phyloP scores from a whole-genome alignment of 2,888 invertebrate genomes.

The Alcis repandata region DNA sequence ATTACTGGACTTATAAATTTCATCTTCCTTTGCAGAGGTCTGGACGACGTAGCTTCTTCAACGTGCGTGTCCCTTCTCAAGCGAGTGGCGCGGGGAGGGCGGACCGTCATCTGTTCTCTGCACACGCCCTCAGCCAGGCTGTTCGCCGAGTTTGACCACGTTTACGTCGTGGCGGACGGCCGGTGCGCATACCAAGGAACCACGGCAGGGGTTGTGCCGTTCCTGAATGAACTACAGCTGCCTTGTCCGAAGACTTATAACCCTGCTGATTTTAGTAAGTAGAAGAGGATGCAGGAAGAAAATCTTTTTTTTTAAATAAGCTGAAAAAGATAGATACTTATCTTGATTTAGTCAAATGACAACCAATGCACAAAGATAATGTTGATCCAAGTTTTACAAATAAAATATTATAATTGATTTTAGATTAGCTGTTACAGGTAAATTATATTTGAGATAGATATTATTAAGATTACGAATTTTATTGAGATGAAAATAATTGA shows the following conservation, averaged over 20 bases:
- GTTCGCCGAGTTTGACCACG: conserved; percentile 96
- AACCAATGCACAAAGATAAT: no score
- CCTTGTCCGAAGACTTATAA: conserved; percentile 97
- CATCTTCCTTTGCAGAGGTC: conserved; percentile 88
- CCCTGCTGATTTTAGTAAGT: conserved; percentile 97
- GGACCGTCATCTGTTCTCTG: conserved; percentile 97
- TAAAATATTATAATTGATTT: no score
- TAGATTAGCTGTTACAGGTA: no score
- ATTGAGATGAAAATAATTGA: no score
- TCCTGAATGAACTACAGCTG: conserved; percentile 91
- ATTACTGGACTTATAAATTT: no score
- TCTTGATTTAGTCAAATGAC: no score
- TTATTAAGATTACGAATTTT: no score
- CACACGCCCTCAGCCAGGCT: conserved; percentile 98
- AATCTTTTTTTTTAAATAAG: no score
- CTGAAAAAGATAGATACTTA: no score
- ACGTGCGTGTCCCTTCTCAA: conserved; percentile 96
- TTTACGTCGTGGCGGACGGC: conserved; percentile 95
- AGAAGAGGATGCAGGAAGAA: not conserved
- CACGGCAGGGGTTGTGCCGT: conserved; percentile 92
- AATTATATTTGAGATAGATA: no score
- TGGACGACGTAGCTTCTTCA: conserved; percentile 96
- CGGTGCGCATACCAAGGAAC: conserved; percentile 96
- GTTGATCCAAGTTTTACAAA: no score
- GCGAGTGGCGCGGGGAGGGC: conserved; percentile 93